Conservation (phyloP, 2,888 invertebrate genomes). For the Caenorhabditis macrosperma region DNA sequence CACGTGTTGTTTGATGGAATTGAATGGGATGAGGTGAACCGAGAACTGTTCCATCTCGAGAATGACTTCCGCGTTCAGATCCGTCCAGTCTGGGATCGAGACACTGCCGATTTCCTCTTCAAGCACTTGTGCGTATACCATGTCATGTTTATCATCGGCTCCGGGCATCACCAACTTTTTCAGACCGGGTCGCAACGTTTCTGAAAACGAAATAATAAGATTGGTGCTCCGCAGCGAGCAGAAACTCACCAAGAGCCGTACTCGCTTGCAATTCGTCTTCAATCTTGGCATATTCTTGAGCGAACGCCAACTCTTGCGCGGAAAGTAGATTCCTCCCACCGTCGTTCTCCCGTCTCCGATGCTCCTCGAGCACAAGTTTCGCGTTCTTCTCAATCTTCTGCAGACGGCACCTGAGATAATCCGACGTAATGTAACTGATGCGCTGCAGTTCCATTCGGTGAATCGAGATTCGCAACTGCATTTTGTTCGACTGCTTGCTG, state of each 20-base stretch:
- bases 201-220: constrained; percentile 55
- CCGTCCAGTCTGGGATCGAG: constrained; percentile 66
- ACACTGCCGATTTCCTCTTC: constrained; percentile 65
- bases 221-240: background rate
- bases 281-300: constrained; percentile 57
- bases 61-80: constrained; percentile 66
- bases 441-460: constrained; percentile 73
- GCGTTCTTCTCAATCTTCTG: constrained; percentile 72
- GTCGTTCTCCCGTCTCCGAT: constrained; percentile 54
- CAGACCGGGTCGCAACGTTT: constrained; percentile 61
- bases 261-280: constrained; percentile 58
- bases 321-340: constrained; percentile 56
- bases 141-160: constrained; percentile 28
- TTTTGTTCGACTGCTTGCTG: constrained; percentile 51
- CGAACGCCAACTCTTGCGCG: constrained; percentile 63
- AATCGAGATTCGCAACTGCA: constrained; percentile 59
- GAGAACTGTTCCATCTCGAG: constrained; percentile 64
- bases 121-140: constrained; percentile 70
- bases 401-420: constrained; percentile 68
- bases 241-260: constrained; percentile 44
- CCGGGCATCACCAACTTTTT: constrained; percentile 62
- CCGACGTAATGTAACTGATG: constrained; percentile 70
- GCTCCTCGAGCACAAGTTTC: constrained; percentile 58
- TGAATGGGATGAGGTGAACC: constrained; percentile 71
- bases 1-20: constrained; percentile 63